Evolutionary conservation across 2,888 invertebrate species (phyloP).

Genomic region (Eutolmus rufibarbis): DNA sequence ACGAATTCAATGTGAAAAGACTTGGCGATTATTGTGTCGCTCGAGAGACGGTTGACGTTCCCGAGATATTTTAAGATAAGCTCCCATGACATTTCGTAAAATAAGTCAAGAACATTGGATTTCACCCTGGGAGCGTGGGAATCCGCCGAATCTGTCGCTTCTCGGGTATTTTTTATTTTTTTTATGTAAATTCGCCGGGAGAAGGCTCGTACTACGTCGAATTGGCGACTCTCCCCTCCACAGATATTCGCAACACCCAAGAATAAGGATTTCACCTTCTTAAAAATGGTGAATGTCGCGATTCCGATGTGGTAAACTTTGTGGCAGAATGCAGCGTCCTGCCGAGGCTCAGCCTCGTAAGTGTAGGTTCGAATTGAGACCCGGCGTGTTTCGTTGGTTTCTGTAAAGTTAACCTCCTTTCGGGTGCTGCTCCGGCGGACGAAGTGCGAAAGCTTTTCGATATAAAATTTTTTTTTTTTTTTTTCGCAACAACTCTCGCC

Average conservation of each 20-base stretch:
- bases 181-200: background rate
- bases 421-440: background rate
- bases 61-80: conserved; percentile 7
- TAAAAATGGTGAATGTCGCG: background rate
- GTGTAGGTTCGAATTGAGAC: background rate
- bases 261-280: background rate
- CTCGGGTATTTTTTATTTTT: background rate
- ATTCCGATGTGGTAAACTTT: background rate
- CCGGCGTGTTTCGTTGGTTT: background rate
- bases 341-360: background rate
- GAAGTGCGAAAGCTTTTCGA: background rate
- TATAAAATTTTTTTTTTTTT: too few species aligned
- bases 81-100: conserved; percentile 10
- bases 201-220: background rate
- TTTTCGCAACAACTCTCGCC: background rate
- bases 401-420: background rate
- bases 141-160: background rate
- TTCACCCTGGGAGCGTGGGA: conserved; percentile 11
- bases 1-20: background rate
- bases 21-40: background rate
- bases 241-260: background rate
- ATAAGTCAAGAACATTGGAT: background rate
- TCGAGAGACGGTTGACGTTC: background rate
- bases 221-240: background rate
- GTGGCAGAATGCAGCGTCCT: background rate